A percentile compares a stretch with the other conserved stretches of the same genome.
Evolutionary conservation across 2,113 vertebrate genomes (phyloP).

Genomic region (Neotragus pygmaeus): DNA sequence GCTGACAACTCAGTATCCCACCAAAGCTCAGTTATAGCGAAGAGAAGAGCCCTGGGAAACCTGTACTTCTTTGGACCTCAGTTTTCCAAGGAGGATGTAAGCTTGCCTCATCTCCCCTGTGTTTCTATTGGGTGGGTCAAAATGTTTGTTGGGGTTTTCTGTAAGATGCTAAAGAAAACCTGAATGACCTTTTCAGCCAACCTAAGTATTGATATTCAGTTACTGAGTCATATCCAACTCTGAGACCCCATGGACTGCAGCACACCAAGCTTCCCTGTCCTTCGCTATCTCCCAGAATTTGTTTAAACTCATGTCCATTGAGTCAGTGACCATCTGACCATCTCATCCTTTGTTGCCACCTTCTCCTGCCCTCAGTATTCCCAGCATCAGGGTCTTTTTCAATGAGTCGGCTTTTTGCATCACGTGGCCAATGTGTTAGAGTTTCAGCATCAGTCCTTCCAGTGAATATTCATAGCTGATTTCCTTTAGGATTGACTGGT

Average conservation of each 20-base stretch:
- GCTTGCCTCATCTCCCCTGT: not conserved
- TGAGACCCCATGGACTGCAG: not conserved
- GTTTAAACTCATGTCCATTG: not conserved
- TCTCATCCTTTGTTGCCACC: not conserved
- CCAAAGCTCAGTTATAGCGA: rapidly evolving
- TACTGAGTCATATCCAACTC: not conserved
- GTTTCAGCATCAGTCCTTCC: not conserved
- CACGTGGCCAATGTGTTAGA: not conserved
- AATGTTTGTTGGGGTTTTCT: not conserved
- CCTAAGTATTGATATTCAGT: not conserved
- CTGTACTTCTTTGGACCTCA: rapidly evolving
- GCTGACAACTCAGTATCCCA: not conserved
- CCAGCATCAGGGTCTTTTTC: not conserved
- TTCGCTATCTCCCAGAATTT: not conserved
- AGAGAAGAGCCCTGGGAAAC: rapidly evolving
- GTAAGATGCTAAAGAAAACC: not conserved
- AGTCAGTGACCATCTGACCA: not conserved
- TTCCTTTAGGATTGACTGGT: not conserved
- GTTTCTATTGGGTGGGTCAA: not conserved
- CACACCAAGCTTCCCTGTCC: not conserved
- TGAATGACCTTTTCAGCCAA: not conserved
- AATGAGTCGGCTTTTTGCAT: not conserved
- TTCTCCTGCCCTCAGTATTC: not conserved
- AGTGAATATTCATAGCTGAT: not conserved
- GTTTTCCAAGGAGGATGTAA: not conserved